Percentiles rank a stretch among this genome's conserved stretches.
Evolutionary conservation across 2,113 vertebrate species (phyloP).

Genomic region (Callocephalon fimbriatum): DNA sequence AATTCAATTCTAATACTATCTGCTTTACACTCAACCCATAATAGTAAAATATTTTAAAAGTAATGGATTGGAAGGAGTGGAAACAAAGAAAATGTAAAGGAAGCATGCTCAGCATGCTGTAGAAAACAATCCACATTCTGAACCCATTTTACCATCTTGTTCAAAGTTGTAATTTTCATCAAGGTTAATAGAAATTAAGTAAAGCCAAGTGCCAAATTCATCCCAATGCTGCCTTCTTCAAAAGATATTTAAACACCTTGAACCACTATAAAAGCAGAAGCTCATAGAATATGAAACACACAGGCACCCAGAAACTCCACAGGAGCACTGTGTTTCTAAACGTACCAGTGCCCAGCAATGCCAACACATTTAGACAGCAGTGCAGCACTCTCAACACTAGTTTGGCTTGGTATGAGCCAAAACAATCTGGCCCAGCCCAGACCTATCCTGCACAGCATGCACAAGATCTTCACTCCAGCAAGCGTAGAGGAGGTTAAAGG

Average conservation of each 20-base stretch:
- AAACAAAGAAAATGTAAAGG: not conserved
- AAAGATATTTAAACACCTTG: not conserved
- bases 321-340: not conserved
- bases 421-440: rapidly evolving
- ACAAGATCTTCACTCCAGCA: not conserved
- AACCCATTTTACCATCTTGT: not conserved
- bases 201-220: not conserved
- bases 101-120: not conserved
- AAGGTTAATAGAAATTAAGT: not conserved
- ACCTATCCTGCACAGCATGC: not conserved
- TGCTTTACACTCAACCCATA: rapidly evolving
- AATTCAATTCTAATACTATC: not conserved
- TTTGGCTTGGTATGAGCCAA: not conserved
- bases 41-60: not conserved
- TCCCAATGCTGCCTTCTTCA: not conserved
- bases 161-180: not conserved
- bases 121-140: not conserved
- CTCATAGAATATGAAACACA: not conserved
- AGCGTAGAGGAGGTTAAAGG: not conserved
- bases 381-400: not conserved
- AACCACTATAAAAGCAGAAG: not conserved
- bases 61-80: not conserved
- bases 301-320: not conserved
- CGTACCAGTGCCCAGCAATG: not conserved
- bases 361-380: not conserved